A percentile compares a stretch with the other conserved stretches of the same genome.
These are phyloP conservation scores for Ctenomys sociabilis DNA, from an alignment of 2,113 vertebrate genomes.

Conservation along the genomic window DNA sequence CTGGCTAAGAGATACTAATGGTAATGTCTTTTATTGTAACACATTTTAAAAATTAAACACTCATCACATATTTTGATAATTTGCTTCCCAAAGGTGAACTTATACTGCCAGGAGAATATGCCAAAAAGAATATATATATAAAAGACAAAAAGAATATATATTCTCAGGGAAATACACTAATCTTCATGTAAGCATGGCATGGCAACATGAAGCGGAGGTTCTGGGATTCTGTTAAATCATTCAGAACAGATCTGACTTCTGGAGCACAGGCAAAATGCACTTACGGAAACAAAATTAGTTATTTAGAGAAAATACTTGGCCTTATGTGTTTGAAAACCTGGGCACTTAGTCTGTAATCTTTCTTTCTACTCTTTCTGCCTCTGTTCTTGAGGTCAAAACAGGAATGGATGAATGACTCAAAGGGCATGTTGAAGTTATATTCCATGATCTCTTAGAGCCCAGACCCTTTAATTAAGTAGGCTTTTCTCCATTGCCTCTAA, in stretches of 20 bases:
- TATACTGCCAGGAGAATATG: not conserved
- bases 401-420: not conserved
- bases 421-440: not conserved
- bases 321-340: not conserved
- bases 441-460: not conserved
- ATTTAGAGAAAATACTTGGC: not conserved
- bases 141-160: not conserved
- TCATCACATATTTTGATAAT: not conserved
- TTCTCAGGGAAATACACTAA: not conserved
- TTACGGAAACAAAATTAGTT: not conserved
- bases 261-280: not conserved
- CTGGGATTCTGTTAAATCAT: not conserved
- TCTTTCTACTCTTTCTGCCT: not conserved
- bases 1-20: not conserved
- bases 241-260: not conserved
- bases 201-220: rapidly evolving
- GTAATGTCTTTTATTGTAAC: not conserved
- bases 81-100: not conserved
- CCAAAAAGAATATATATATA: not conserved
- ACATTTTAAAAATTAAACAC: not conserved
- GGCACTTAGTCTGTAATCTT: not conserved
- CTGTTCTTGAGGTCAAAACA: not conserved
- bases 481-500: not conserved
- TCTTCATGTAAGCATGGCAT: not conserved
- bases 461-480: not conserved